Conservation (phyloP, 1,140 invertebrate species). For the Drosophila repletoides region DNA sequence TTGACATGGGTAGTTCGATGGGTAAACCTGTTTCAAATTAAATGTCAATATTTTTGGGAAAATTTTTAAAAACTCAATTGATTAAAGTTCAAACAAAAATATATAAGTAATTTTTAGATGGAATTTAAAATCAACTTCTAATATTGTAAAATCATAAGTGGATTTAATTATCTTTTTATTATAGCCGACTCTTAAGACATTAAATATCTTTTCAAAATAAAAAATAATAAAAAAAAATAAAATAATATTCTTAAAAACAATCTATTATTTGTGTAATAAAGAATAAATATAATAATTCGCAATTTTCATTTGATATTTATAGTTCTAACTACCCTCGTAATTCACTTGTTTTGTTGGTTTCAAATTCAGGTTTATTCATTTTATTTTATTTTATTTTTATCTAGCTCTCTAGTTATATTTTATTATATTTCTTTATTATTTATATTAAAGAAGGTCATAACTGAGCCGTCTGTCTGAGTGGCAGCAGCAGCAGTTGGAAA, state of each 20-base stretch:
- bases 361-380: slow-evolving; percentile 62
- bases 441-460: slow-evolving; percentile 62
- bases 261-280: too few species aligned
- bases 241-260: too few species aligned
- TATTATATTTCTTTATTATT: slow-evolving; percentile 27
- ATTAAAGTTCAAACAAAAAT: too few species aligned
- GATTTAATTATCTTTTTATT: too few species aligned
- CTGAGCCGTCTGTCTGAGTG: slow-evolving; percentile 36
- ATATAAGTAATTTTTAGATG: too few species aligned
- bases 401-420: neutral
- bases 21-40: neutral
- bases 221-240: too few species aligned
- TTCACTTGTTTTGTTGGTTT: slow-evolving; percentile 17
- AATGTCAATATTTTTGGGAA: neutral
- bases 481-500: slow-evolving; percentile 39
- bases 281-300: too few species aligned
- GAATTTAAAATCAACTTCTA: too few species aligned
- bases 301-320: neutral
- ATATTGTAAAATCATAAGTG: too few species aligned
- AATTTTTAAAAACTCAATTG: neutral
- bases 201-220: too few species aligned
- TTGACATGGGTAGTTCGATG: slow-evolving; percentile 5
- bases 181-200: too few species aligned
- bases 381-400: slow-evolving; percentile 16
- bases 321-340: slow-evolving; percentile 7